Conservation (phyloP, 2,797 vertebrate genomes). For the Allochrocebus solatus region DNA sequence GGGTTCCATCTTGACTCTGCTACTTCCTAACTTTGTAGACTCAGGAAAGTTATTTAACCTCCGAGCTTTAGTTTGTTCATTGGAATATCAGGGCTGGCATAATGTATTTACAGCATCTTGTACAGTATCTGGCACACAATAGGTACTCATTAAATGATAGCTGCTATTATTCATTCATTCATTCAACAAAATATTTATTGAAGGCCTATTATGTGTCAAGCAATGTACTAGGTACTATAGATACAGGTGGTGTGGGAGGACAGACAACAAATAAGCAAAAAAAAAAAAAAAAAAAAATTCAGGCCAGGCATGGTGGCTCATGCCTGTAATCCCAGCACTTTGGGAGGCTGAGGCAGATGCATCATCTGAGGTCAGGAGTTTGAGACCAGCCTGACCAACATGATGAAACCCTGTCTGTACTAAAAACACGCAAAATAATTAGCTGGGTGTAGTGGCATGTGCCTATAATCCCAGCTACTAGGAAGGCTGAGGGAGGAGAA, state of each 20-base stretch:
- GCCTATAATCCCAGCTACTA: no score
- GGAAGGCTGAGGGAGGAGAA: no score
- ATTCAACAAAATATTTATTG: background rate
- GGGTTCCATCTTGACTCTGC: background rate
- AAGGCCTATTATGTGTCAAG: background rate
- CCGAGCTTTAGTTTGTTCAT: background rate
- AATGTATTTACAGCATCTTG: background rate
- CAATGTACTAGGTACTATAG: background rate
- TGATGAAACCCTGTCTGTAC: no score
- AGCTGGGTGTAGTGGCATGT: no score
- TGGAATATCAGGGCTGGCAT: background rate
- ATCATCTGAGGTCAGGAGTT: no score
- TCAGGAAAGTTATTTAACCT: background rate
- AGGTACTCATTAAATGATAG: background rate
- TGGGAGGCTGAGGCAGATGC: no score
- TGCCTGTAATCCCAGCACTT: no score
- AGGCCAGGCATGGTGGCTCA: no score
- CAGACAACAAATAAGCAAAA: slow-evolving; percentile 9
- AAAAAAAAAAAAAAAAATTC: background rate
- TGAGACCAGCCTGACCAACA: no score
- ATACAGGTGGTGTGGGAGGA: background rate
- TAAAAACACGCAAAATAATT: no score
- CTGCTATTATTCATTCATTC: background rate
- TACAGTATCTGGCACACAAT: background rate
- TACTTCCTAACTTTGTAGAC: background rate